A percentile compares a stretch with the other conserved stretches of the same genome.
phyloP scores from a whole-genome alignment of 2,888 invertebrate genomes.

The Xylophagus ater region DNA sequence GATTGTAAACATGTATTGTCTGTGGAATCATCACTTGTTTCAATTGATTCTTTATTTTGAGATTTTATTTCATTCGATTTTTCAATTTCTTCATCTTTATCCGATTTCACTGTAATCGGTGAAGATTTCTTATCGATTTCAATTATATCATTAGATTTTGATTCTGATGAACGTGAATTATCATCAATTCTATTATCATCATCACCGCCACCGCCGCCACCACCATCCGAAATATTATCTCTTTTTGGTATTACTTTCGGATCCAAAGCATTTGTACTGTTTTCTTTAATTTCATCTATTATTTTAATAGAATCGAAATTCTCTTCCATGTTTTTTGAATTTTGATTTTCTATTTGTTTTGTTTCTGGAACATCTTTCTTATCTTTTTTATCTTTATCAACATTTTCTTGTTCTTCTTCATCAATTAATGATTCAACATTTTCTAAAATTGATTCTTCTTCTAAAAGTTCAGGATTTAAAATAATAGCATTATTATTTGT shows the following conservation, averaged over 20 bases:
- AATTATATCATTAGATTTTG: background rate
- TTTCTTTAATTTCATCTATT: slow-evolving; percentile 11
- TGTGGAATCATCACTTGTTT: slow-evolving; percentile 12
- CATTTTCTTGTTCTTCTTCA: slow-evolving; percentile 18
- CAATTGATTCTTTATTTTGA: background rate
- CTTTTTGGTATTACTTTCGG: slow-evolving; percentile 15
- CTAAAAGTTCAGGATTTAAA: slow-evolving; percentile 29
- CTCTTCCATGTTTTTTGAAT: slow-evolving; percentile 15
- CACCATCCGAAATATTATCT: slow-evolving; percentile 16
- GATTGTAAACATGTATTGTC: slow-evolving; percentile 10
- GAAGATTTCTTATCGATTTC: slow-evolving; percentile 5
- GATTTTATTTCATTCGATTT: background rate
- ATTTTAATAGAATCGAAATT: slow-evolving; percentile 12
- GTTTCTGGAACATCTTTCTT: slow-evolving; percentile 16
- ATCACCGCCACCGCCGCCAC: slow-evolving; percentile 9
- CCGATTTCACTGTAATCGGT: background rate
- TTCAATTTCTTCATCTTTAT: background rate
- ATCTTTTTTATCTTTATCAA: slow-evolving; percentile 20
- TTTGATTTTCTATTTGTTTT: slow-evolving; percentile 6
- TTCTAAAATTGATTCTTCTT: slow-evolving; percentile 33
- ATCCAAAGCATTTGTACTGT: slow-evolving; percentile 12
- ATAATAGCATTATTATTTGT: slow-evolving; percentile 23
- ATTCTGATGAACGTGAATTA: background rate
- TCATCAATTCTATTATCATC: slow-evolving; percentile 19
- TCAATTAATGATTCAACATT: slow-evolving; percentile 26